Percentiles rank a stretch among this genome's conserved stretches.
These are phyloP conservation scores for Hyperoplus immaculatus DNA, from an alignment of 2,797 vertebrate genomes.

Conservation along the genomic window DNA sequence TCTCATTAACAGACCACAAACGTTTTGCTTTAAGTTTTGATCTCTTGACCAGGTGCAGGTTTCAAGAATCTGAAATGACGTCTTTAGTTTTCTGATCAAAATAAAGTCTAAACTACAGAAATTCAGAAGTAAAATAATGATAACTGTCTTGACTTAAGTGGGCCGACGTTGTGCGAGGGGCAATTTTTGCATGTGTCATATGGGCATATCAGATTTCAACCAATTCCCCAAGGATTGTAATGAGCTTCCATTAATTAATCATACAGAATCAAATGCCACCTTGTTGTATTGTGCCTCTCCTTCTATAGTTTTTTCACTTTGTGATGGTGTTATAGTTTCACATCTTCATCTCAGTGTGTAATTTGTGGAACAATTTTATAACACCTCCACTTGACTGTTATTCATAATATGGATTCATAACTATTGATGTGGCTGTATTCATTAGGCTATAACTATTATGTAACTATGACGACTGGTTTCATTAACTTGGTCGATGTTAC, in stretches of 20 bases:
- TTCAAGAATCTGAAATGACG: not conserved
- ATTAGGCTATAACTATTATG: not conserved
- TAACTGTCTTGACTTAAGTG: slow-evolving; percentile 17
- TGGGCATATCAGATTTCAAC: slow-evolving; percentile 74
- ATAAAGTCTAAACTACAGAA: not conserved
- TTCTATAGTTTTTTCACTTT: slow-evolving; percentile 42
- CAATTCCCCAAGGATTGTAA: slow-evolving; percentile 74
- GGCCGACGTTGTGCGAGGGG: slow-evolving; percentile 26
- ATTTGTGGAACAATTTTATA: slow-evolving; percentile 7
- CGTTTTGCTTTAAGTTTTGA: slow-evolving; percentile 1
- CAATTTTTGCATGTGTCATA: slow-evolving; percentile 55
- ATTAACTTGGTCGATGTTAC: not conserved
- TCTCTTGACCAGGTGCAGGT: slow-evolving; percentile 15
- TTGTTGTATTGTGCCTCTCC: slow-evolving; percentile 40
- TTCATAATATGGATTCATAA: not conserved
- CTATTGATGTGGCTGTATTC: not conserved
- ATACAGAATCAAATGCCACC: slow-evolving; percentile 81
- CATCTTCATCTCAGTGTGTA: slow-evolving; percentile 31
- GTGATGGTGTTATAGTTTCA: slow-evolving; percentile 31
- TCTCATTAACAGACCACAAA: slow-evolving; percentile 17
- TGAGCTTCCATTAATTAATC: slow-evolving; percentile 84
- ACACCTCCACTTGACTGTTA: not conserved
- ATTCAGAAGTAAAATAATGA: not conserved
- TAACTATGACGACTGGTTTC: not conserved
- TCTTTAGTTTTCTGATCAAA: slow-evolving; percentile 15